phyloP scores from a whole-genome alignment of 2,797 vertebrate genomes.

The Hirundo rustica region DNA sequence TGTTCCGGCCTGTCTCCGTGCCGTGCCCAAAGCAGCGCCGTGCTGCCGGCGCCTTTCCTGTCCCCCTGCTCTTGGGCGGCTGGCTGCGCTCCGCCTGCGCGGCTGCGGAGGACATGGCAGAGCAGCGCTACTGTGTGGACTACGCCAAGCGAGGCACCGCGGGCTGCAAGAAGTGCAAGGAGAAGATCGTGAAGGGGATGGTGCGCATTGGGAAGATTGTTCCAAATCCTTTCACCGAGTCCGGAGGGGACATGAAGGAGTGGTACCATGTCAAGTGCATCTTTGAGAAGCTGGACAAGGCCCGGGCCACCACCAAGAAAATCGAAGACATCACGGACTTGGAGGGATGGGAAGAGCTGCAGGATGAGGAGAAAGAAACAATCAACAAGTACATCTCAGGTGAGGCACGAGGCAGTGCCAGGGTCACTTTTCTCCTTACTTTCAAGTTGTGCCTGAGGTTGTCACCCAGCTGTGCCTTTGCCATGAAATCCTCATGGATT shows the following conservation, averaged over 20 bases:
- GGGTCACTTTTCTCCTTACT: accelerated
- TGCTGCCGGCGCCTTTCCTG: neutral
- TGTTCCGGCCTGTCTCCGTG: neutral
- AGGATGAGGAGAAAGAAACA: constrained; percentile 89
- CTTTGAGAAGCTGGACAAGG: constrained; percentile 94
- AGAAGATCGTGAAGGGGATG: constrained; percentile 92
- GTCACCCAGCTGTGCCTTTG: accelerated
- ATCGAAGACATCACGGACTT: constrained; percentile 95
- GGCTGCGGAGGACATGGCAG: constrained; percentile 81
- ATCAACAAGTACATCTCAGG: constrained; percentile 90
- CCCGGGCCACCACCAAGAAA: constrained; percentile 93
- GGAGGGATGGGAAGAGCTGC: constrained; percentile 95
- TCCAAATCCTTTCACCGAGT: constrained; percentile 96
- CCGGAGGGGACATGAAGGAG: constrained; percentile 97
- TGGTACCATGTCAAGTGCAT: constrained; percentile 98
- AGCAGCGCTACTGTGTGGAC: constrained; percentile 94
- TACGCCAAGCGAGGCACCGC: constrained; percentile 96
- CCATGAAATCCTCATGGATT: accelerated
- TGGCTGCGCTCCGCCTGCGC: constrained; percentile 39
- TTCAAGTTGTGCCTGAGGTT: accelerated
- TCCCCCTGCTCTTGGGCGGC: neutral
- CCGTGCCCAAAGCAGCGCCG: neutral
- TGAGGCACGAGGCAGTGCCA: neutral
- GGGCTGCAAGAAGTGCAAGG: constrained; percentile 98
- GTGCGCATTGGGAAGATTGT: constrained; percentile 94